Base-by-base conservation (phyloP, 2,888 invertebrate species). In the Proisotoma minuta region DNA sequence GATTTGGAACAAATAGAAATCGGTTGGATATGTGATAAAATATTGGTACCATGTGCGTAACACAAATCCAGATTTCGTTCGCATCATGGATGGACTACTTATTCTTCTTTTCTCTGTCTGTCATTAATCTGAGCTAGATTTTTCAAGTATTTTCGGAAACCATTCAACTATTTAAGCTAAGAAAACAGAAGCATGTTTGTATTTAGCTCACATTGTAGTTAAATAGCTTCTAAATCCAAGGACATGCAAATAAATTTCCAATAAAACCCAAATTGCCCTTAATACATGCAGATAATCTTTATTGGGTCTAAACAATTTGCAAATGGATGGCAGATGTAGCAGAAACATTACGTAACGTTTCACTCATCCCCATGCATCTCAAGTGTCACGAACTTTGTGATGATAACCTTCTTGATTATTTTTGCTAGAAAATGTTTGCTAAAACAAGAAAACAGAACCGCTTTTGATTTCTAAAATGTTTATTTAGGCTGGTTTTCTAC, bases 381-480 rank as follows among this genome's bases (percentile, higher is more conserved):
- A n/a, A n/a, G n/a, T n/a, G n/a, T n/a, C 34, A 34, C 15, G 34
- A 34, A 34, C 15, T 34, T 34, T 34, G 34, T 34, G 8, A 15
- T 15, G 34, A 34, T 34, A 34, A 34, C 34, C 34, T 34, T 34
- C 8, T 34, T 34, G 34, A 34, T 34, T 34, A 34, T 34, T 34
- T 34, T 34, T 34, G 34, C 15, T 8, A 34, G 34, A 8, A 34
- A 20, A 47, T 47, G 48, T 12, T 15, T 47, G n/a, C 20, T 18
- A 12, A 18, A 5, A n/a, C n/a, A n/a, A n/a, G 18, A 12, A 47
- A 20, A 47, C 20, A 20, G 48, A 47, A 8, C n/a, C 5, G 28
- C 47, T 59, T 43, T 22, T 60, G 24, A 53, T 18, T 39, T 39
- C 39, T 40, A 34, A 10, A 15, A 34, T 34, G 34, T 34, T 15